These are phyloP conservation scores for Tamias sibiricus DNA, from an alignment of 2,113 vertebrate species.

Conservation along the genomic window DNA sequence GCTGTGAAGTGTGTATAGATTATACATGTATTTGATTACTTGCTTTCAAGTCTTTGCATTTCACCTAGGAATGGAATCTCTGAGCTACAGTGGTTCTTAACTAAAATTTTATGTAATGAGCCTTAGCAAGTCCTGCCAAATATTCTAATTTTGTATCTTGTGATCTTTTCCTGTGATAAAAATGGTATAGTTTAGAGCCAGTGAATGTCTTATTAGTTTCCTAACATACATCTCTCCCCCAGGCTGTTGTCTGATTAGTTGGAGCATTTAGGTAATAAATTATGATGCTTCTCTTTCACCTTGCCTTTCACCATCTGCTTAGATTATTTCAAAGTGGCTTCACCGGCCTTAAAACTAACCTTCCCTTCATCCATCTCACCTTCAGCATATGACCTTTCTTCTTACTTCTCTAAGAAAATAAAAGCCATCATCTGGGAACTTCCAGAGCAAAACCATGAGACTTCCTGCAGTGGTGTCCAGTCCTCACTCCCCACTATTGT, in stretches of 20 bases:
- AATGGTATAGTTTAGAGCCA: constrained; percentile 18
- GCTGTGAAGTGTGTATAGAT: neutral
- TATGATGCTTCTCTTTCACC: neutral
- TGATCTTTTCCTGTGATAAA: constrained; percentile 47
- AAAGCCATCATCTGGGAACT: neutral
- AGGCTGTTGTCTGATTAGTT: constrained; percentile 18
- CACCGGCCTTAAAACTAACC: neutral
- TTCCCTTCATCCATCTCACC: neutral
- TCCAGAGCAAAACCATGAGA: neutral
- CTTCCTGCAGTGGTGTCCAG: neutral
- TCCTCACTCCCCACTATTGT: neutral
- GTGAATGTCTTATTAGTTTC: neutral
- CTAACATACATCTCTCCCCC: neutral
- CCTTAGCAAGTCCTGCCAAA: constrained; percentile 23
- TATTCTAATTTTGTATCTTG: constrained; percentile 19
- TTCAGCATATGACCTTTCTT: neutral
- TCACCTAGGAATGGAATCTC: neutral
- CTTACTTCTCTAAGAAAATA: neutral
- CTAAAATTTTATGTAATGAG: neutral
- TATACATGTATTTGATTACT: neutral
- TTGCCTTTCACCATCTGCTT: neutral
- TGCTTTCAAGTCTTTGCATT: neutral
- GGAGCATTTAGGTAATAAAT: neutral
- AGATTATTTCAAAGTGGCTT: neutral
- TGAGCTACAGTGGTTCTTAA: neutral